Percentiles rank a stretch among this genome's conserved stretches.
These are phyloP conservation scores for Tenthredo livida DNA, from an alignment of 2,888 invertebrate species.

Conservation along the genomic window DNA sequence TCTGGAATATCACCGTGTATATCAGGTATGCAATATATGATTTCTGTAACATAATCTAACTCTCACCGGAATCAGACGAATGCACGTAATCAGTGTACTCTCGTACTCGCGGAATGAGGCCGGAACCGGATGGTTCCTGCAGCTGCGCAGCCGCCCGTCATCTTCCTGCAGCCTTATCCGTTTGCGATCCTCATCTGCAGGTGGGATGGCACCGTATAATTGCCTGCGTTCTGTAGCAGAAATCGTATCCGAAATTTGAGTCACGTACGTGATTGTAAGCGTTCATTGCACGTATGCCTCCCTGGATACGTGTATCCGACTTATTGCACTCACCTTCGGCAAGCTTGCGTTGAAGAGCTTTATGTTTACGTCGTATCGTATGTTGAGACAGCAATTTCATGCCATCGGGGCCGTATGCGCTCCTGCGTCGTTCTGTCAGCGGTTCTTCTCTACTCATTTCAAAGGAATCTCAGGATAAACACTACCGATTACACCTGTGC, in stretches of 20 bases:
- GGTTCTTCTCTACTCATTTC: background rate
- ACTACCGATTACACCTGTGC: background rate
- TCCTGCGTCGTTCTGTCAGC: background rate
- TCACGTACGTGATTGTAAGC: background rate
- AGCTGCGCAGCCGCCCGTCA: background rate
- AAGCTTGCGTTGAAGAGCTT: background rate
- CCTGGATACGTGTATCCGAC: background rate
- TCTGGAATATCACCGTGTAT: no score
- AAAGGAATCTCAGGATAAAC: background rate
- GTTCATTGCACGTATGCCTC: background rate
- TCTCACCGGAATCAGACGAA: constrained; percentile 16
- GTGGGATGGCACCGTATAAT: background rate
- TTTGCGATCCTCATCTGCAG: background rate
- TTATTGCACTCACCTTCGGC: background rate
- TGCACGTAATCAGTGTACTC: background rate
- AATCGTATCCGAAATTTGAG: background rate
- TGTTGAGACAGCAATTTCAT: background rate
- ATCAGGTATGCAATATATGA: background rate
- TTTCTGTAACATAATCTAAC: background rate
- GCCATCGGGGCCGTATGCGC: background rate
- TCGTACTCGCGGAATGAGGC: background rate
- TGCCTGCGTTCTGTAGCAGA: background rate
- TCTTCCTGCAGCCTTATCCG: background rate
- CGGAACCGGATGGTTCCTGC: constrained; percentile 3
- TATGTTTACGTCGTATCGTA: background rate